Conservation (phyloP, 2,113 vertebrate species). For the Chlorocebus sabaeus region DNA sequence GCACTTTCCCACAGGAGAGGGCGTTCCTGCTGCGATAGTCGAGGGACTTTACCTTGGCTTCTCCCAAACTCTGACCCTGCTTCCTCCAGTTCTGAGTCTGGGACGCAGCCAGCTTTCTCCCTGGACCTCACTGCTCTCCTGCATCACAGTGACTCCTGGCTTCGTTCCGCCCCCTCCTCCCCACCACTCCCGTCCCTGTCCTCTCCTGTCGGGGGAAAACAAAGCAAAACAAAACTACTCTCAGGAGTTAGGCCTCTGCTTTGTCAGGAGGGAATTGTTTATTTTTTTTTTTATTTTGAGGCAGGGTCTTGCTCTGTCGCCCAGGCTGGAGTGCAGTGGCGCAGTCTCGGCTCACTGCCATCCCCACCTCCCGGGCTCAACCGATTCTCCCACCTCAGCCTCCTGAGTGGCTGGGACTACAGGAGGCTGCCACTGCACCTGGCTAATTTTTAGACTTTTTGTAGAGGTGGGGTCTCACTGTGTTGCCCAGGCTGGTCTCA, state of each 20-base stretch:
- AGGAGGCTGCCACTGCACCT: too few relatives aligned
- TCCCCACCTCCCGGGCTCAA: too few relatives aligned
- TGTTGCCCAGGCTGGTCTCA: too few relatives aligned
- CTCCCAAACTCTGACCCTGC: fast-evolving
- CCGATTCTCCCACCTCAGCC: too few relatives aligned
- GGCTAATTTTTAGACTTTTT: too few relatives aligned
- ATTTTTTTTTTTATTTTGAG: too few relatives aligned
- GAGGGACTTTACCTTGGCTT: neutral
- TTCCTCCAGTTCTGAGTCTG: neutral
- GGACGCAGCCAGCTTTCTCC: too few relatives aligned
- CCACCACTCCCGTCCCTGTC: neutral
- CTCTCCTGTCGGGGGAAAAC: neutral
- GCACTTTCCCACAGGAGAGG: fast-evolving
- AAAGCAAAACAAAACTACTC: neutral
- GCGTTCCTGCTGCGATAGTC: fast-evolving
- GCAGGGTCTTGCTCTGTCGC: too few relatives aligned
- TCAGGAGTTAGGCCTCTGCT: neutral
- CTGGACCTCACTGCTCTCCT: neutral
- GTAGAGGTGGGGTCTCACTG: too few relatives aligned
- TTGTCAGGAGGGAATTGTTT: neutral
- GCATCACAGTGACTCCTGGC: neutral
- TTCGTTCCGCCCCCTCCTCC: neutral
- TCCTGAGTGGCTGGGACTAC: too few relatives aligned
- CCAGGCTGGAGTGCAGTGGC: too few relatives aligned
- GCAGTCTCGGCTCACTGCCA: too few relatives aligned